Evolutionary conservation across 2,113 vertebrate species (phyloP), one percentile per base, ranked within the genome.

Genomic region (Todiramphus saurophagus): DNA sequence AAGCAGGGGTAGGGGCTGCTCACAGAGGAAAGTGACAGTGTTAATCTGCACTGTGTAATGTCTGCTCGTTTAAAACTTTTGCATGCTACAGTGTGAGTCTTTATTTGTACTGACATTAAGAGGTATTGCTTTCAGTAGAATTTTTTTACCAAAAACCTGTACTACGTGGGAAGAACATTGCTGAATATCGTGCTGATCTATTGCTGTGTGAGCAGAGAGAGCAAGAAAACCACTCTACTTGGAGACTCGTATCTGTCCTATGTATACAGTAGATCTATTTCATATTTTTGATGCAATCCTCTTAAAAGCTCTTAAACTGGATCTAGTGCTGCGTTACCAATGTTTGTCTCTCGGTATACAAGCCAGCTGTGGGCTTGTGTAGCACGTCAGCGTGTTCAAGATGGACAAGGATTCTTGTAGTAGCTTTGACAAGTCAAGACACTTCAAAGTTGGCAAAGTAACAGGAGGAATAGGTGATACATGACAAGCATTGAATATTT

Each of bases 41-140:
- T 60, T 63, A n/a, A 23, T 48, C 35, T 90, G 20, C 3, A 3
- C 56, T 64, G 46, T 50, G n/a, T 78, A 37, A 19, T 59, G 39
- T 27, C 67, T 1, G 1, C 35, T 84, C 55, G 37, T 19, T 84
- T 81, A n/a, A 80, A 91, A 46, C 56, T 69, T 90, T 23, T 18
- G 9, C 11, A 0, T 59, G 24, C 10, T 64, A 7, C n/a, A 35
- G n/a, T 2, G 0, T 39, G 25, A 11, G 6, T 74, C 30, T 92
- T 85, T 7, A 16, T 62, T 78, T 83, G 16, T 68, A 6, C n/a
- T 60, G 79, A n/a, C 16, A 7, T 75, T 53, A 44, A 85, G 53
- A 62, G 31, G 2, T 37, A 4, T 10, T 88, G 35, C 39, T 75
- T 20, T 41, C 19, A 53, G 41, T 48, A 21, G n/a, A 51, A 63